Conservation (phyloP, 2,113 vertebrate species). For the Kobus ellipsiprymnus region DNA sequence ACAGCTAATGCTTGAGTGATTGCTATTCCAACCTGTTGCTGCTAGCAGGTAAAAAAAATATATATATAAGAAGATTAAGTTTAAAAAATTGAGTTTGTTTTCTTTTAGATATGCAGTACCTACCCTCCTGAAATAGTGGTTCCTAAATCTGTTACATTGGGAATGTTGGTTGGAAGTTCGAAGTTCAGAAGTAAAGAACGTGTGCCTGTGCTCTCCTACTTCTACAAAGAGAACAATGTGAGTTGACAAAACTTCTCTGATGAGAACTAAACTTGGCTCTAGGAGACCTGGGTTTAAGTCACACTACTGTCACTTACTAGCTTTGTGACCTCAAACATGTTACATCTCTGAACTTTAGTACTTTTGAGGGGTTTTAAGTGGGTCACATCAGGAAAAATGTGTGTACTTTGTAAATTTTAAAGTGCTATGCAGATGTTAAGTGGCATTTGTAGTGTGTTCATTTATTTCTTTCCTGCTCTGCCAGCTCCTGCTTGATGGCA, state of each 20-base stretch:
- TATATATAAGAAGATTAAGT: background rate
- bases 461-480: background rate
- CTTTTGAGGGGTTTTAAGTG: background rate
- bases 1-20: background rate
- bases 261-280: background rate
- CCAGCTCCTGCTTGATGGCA: background rate
- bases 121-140: slow-evolving; percentile 82
- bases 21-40: background rate
- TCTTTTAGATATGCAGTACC: slow-evolving; percentile 81
- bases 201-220: slow-evolving; percentile 86
- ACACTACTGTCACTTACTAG: background rate
- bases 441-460: background rate
- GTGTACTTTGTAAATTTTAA: background rate
- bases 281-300: background rate
- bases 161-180: slow-evolving; percentile 82
- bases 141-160: slow-evolving; percentile 77
- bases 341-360: background rate
- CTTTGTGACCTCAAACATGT: background rate
- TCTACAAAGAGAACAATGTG: slow-evolving; percentile 83
- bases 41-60: slow-evolving; percentile 24
- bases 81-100: background rate
- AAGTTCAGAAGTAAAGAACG: slow-evolving; percentile 87
- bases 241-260: slow-evolving; percentile 61
- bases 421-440: background rate
- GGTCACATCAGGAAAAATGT: background rate